phyloP scores from a whole-genome alignment of 2,113 vertebrate species.

The Trochalopteron elliotii region DNA sequence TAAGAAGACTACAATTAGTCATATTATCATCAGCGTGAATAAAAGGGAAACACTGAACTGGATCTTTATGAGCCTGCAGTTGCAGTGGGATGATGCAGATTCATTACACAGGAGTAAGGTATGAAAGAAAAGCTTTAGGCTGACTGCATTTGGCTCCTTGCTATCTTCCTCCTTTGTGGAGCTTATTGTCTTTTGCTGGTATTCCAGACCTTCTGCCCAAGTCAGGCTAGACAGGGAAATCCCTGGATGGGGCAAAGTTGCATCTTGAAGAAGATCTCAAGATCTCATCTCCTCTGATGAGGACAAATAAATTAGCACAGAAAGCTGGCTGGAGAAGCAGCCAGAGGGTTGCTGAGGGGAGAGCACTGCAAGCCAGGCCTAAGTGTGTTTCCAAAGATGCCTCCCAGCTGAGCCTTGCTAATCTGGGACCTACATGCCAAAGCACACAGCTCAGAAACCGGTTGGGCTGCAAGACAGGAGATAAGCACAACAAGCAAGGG shows the following conservation, averaged over 20 bases:
- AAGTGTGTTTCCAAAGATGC: neutral
- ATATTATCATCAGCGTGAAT: constrained; percentile 34
- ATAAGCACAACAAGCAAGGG: neutral
- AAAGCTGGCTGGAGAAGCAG: neutral
- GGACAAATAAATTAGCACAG: neutral
- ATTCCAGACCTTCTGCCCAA: neutral
- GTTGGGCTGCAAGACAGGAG: neutral
- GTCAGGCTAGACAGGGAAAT: neutral
- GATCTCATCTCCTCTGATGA: neutral
- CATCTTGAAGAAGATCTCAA: neutral
- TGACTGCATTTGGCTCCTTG: neutral
- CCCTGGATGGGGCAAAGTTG: neutral
- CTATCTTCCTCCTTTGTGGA: neutral
- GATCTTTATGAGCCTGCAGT: neutral
- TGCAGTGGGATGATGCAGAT: neutral
- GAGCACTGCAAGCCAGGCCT: neutral
- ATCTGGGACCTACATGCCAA: neutral
- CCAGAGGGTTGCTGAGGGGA: neutral
- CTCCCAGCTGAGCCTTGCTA: neutral
- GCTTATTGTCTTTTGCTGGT: neutral
- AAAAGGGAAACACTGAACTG: constrained; percentile 36
- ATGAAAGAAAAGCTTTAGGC: neutral
- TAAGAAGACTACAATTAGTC: constrained; percentile 59
- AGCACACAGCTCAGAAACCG: neutral
- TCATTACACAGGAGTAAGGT: neutral